phyloP scores from a whole-genome alignment of 2,113 vertebrate genomes.

The Gambusia holbrooki region DNA sequence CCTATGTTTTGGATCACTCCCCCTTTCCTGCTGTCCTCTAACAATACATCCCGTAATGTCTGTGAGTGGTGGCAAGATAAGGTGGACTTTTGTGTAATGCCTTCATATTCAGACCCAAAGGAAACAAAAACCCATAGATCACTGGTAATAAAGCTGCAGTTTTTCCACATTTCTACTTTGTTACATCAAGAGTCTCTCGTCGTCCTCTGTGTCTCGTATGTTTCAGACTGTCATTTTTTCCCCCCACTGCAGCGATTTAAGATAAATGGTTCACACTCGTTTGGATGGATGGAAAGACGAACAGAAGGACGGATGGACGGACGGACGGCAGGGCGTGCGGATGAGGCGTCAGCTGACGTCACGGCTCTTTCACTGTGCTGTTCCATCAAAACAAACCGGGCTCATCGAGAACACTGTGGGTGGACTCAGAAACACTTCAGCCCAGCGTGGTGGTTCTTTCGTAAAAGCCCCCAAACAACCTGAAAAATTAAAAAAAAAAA shows the following conservation, averaged over 20 bases:
- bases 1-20: neutral
- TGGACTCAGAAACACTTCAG: conserved; percentile 57
- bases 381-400: conserved; percentile 36
- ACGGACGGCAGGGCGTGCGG: conserved; percentile 18
- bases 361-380: conserved; percentile 40
- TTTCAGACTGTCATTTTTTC: conserved; percentile 21
- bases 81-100: too few species aligned
- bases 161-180: neutral
- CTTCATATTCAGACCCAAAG: too few species aligned
- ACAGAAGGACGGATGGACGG: conserved; percentile 18
- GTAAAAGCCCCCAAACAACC: conserved; percentile 26
- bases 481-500: conserved; percentile 14
- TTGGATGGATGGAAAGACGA: conserved; percentile 22
- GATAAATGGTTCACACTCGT: conserved; percentile 40
- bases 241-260: conserved; percentile 11
- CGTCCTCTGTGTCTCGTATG: neutral
- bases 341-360: conserved; percentile 25
- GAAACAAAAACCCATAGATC: too few species aligned
- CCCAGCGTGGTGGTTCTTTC: conserved; percentile 32
- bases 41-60: neutral
- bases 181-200: neutral
- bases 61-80: neutral
- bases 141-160: neutral
- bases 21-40: neutral
- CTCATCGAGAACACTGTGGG: conserved; percentile 54